Percentiles rank a stretch among this genome's conserved stretches.
These are phyloP conservation scores for Chaetodon trifasciatus DNA, from an alignment of 2,797 vertebrate genomes.

Conservation along the genomic window DNA sequence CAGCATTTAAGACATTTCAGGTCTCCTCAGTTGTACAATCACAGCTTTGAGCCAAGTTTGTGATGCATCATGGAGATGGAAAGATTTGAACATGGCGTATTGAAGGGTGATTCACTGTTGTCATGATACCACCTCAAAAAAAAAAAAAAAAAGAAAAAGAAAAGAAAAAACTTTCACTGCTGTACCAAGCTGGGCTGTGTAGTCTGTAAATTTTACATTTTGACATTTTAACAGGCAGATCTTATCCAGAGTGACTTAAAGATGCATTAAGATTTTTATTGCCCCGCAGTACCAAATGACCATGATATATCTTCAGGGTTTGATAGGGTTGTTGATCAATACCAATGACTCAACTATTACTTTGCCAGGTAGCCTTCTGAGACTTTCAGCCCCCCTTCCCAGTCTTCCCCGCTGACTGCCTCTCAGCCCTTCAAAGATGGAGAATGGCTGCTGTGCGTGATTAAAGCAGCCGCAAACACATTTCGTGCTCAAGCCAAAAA, in stretches of 20 bases:
- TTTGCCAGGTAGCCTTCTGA: conserved; percentile 24
- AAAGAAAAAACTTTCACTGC: neutral
- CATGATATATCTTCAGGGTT: conserved; percentile 30
- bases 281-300: conserved; percentile 31
- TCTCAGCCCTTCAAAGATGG: conserved; percentile 3
- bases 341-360: conserved; percentile 34
- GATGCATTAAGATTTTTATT: conserved; percentile 52
- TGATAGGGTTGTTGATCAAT: conserved; percentile 53
- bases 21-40: neutral
- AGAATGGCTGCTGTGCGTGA: neutral
- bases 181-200: neutral
- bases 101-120: conserved; percentile 12
- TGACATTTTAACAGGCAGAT: conserved; percentile 51
- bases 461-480: neutral
- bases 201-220: conserved; percentile 41
- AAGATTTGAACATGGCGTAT: neutral
- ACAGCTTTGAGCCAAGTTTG: neutral
- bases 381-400: conserved; percentile 1
- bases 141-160: neutral
- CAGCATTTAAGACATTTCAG: conserved; percentile 11
- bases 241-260: conserved; percentile 50
- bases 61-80: neutral
- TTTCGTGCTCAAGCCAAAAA: conserved; percentile 3
- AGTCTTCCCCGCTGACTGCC: neutral
- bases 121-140: neutral